Evolutionary conservation across 2,888 invertebrate species (phyloP).

Genomic region (Volucella zonaria): DNA sequence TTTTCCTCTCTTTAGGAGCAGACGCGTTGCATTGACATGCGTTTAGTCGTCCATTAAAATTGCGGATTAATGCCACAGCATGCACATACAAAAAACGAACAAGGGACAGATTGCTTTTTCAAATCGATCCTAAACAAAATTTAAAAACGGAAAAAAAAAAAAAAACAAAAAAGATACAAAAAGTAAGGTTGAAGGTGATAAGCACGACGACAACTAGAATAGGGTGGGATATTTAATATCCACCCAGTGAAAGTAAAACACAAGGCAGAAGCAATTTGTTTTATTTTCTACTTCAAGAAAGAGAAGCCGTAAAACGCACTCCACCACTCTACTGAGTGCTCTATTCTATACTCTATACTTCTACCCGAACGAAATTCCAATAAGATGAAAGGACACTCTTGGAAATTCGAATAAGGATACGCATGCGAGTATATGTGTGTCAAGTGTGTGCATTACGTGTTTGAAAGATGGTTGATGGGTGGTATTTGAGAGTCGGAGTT

Average conservation of each 20-base stretch:
- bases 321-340: slow-evolving; percentile 7
- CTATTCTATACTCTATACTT: too few species aligned
- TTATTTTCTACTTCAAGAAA: slow-evolving; percentile 38
- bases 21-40: slow-evolving; percentile 72
- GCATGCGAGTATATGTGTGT: slow-evolving; percentile 64
- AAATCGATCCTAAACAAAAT: slow-evolving; percentile 12
- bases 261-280: slow-evolving; percentile 54
- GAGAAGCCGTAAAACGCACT: slow-evolving; percentile 68
- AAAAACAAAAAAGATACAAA: slow-evolving; percentile 11
- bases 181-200: slow-evolving; percentile 33
- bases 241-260: slow-evolving; percentile 4
- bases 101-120: slow-evolving; percentile 34
- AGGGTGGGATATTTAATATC: slow-evolving; percentile 44
- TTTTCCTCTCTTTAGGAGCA: slow-evolving; percentile 52
- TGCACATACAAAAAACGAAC: slow-evolving; percentile 31
- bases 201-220: slow-evolving; percentile 30
- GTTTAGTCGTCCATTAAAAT: slow-evolving; percentile 61
- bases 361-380: slow-evolving; percentile 30
- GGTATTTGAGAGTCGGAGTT: neutral
- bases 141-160: neutral
- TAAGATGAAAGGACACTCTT: slow-evolving; percentile 34
- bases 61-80: slow-evolving; percentile 47
- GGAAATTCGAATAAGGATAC: slow-evolving; percentile 25
- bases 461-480: neutral
- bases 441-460: slow-evolving; percentile 65